phyloP scores from a whole-genome alignment of 1,140 invertebrate genomes.

The Drosophila orosa region DNA sequence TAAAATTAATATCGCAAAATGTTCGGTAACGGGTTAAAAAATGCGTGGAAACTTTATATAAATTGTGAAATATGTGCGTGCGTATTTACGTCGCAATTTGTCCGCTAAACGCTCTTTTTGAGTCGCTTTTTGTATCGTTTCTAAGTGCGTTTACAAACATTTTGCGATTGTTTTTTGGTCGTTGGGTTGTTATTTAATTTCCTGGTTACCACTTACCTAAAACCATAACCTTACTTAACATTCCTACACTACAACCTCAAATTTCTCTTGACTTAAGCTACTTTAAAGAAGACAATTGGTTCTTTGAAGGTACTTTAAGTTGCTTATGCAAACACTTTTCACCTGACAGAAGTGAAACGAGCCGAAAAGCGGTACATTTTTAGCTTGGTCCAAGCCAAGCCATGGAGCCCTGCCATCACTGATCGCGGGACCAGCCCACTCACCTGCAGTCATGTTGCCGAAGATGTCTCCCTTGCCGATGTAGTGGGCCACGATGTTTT shows the following conservation, averaged over 20 bases:
- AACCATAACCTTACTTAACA: not conserved
- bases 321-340: not conserved
- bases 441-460: conserved; percentile 83
- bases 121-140: no score
- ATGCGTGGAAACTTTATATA: no score
- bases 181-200: no score
- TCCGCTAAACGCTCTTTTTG: no score
- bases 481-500: conserved; percentile 83
- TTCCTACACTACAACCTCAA: not conserved
- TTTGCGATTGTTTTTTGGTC: no score
- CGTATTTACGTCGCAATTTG: no score
- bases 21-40: no score
- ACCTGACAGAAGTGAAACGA: not conserved
- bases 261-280: not conserved
- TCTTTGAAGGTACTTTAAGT: not conserved
- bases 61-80: no score
- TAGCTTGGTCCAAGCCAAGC: not conserved
- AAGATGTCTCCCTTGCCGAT: conserved; percentile 83
- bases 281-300: not conserved
- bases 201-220: no score
- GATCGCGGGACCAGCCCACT: conserved; percentile 41
- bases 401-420: not conserved
- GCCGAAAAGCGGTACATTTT: not conserved
- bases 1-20: no score
- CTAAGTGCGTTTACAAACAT: no score